These are phyloP conservation scores for Ichneumon xanthorius DNA, from an alignment of 2,888 invertebrate genomes.

Conservation along the genomic window DNA sequence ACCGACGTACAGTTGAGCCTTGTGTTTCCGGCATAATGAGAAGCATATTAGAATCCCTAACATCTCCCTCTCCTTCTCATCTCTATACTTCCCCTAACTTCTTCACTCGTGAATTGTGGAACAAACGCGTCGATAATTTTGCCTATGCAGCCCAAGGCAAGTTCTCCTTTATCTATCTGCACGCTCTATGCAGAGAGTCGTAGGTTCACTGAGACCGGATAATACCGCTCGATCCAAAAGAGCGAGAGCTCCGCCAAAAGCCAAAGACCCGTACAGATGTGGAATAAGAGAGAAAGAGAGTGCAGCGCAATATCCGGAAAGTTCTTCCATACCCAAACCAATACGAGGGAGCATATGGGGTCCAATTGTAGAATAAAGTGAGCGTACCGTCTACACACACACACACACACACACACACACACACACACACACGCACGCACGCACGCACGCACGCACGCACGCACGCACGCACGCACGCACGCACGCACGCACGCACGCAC, in stretches of 20 bases:
- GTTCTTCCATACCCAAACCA: conserved; percentile 55
- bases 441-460: too few species aligned
- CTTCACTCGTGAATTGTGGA: conserved; percentile 15
- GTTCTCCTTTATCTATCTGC: neutral
- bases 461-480: too few species aligned
- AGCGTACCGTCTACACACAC: neutral
- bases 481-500: too few species aligned
- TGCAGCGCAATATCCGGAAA: conserved; percentile 57
- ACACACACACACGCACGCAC: conserved; percentile 15
- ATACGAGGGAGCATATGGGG: conserved; percentile 41
- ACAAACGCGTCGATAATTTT: conserved; percentile 53
- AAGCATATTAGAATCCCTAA: conserved; percentile 52
- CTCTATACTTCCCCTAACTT: neutral
- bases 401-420: neutral
- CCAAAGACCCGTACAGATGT: conserved; percentile 14
- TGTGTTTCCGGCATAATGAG: conserved; percentile 51
- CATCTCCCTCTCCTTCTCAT: neutral
- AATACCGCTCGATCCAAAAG: conserved; percentile 36
- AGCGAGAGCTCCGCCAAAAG: conserved; percentile 40
- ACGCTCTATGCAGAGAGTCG: neutral
- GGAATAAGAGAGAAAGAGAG: conserved; percentile 37
- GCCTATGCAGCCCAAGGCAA: conserved; percentile 22
- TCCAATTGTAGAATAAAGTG: conserved; percentile 33
- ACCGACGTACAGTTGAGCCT: conserved; percentile 38
- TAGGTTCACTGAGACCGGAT: neutral